A percentile compares a stretch with the other conserved stretches of the same genome.
Conservation (phyloP, 2,888 invertebrate species). For the Temnothorax rugatulus region DNA sequence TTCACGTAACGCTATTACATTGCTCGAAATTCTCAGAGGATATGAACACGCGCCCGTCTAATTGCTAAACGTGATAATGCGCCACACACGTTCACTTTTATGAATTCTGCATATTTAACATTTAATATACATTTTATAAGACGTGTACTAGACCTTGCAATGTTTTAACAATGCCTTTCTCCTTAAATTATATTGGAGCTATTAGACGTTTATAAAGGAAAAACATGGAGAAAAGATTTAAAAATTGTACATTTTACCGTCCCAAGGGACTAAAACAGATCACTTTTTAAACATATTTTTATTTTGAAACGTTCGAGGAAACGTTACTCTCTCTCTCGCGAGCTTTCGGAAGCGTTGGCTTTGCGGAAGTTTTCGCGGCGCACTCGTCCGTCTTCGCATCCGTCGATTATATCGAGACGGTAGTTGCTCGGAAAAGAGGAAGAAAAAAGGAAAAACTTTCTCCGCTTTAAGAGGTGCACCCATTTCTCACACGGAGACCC, state of each 20-base stretch:
- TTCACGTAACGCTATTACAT: slow-evolving; percentile 34
- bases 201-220: background rate
- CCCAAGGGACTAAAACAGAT: background rate
- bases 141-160: background rate
- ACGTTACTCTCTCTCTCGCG: background rate
- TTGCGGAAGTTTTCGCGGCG: slow-evolving; percentile 38
- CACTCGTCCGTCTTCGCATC: slow-evolving; percentile 26
- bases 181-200: no score
- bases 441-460: slow-evolving; percentile 65
- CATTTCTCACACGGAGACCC: slow-evolving; percentile 74
- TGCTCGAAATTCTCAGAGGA: background rate
- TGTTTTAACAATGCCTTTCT: background rate
- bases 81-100: background rate
- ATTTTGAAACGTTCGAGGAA: background rate
- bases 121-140: background rate
- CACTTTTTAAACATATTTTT: background rate
- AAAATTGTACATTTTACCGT: background rate
- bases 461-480: slow-evolving; percentile 69
- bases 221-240: no score
- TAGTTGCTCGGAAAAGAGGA: slow-evolving; percentile 2
- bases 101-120: background rate
- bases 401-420: slow-evolving; percentile 51
- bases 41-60: background rate
- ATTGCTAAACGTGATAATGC: slow-evolving; percentile 26
- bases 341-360: slow-evolving; percentile 10